Conservation (phyloP, 2,113 vertebrate genomes). For the Microtus ochrogaster region DNA sequence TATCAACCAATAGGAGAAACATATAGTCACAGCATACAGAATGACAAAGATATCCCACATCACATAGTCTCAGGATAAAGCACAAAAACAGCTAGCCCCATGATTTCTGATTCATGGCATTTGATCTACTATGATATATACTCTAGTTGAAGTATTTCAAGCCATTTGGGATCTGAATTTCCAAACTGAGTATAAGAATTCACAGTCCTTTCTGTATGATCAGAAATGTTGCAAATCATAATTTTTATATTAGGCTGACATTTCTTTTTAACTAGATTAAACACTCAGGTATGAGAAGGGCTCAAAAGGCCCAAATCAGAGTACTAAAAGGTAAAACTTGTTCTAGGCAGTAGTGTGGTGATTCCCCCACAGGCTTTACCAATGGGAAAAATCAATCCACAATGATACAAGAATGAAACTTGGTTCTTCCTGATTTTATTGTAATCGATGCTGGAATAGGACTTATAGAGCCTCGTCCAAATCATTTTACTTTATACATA, state of each 20-base stretch:
- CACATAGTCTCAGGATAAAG: not conserved
- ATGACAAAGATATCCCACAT: too few species aligned
- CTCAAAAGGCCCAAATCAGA: not conserved
- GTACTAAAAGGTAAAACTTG: not conserved
- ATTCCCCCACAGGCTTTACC: too few species aligned
- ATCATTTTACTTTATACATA: too few species aligned
- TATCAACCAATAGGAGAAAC: too few species aligned
- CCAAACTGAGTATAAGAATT: not conserved
- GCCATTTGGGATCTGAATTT: not conserved
- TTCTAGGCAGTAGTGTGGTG: too few species aligned
- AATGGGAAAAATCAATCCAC: too few species aligned
- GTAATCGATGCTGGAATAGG: too few species aligned
- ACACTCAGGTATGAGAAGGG: not conserved
- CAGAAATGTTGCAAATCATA: not conserved
- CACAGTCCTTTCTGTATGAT: not conserved
- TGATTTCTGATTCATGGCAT: not conserved
- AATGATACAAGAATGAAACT: too few species aligned
- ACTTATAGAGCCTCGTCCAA: too few species aligned
- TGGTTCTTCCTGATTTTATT: too few species aligned
- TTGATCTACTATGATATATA: not conserved
- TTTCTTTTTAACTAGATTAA: not conserved
- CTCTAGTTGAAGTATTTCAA: not conserved
- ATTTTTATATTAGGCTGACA: not conserved
- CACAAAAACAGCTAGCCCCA: not conserved
- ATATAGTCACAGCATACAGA: too few species aligned